phyloP scores from a whole-genome alignment of 2,113 vertebrate species.

The Cryptoleucopteryx plumbea region DNA sequence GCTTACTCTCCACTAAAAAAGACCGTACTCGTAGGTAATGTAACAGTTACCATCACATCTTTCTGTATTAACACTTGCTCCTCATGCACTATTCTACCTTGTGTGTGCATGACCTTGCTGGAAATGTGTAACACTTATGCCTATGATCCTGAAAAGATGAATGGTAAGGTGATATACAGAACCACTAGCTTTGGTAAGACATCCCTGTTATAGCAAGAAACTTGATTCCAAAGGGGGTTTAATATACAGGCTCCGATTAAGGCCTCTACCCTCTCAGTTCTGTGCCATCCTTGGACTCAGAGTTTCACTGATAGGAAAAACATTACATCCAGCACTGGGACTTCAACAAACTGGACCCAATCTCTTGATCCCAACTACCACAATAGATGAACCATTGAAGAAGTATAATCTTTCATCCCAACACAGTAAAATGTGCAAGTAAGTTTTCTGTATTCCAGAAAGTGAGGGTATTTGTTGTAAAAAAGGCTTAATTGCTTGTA shows the following conservation, averaged over 20 bases:
- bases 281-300: not conserved
- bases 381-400: not conserved
- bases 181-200: not conserved
- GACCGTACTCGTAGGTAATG: not conserved
- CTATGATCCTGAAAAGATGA: not conserved
- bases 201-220: not conserved
- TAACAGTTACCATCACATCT: not conserved
- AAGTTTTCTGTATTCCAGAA: not conserved
- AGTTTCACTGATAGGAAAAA: not conserved
- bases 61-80: not conserved
- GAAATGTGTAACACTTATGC: not conserved
- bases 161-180: not conserved
- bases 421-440: not conserved
- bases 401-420: not conserved
- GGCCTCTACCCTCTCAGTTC: not conserved
- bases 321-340: not conserved
- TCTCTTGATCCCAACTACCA: not conserved
- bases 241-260: not conserved
- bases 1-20: not conserved
- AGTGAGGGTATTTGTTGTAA: not conserved
- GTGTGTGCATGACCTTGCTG: not conserved
- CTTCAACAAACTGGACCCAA: not conserved
- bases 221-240: not conserved
- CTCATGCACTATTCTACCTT: not conserved
- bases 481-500: not conserved